Conservation (phyloP, 2,113 vertebrate species). For the Petromus typicus region DNA sequence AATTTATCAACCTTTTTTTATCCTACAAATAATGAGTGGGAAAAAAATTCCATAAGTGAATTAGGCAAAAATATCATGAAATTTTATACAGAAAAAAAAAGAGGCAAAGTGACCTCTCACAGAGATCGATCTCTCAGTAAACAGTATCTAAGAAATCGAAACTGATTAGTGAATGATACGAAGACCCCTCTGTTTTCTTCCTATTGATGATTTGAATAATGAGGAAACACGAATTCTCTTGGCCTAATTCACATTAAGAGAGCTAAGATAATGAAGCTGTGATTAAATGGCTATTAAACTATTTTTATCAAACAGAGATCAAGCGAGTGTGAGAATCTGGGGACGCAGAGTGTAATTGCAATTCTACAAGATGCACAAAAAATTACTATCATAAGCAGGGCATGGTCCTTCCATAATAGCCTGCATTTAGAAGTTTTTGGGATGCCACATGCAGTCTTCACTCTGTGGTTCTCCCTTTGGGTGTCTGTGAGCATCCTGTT, state of each 20-base stretch:
- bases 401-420: constrained; percentile 50
- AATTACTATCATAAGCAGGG: constrained; percentile 70
- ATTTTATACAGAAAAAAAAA: constrained; percentile 6
- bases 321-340: constrained; percentile 73
- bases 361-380: constrained; percentile 74
- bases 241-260: constrained; percentile 81
- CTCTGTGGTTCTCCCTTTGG: background rate
- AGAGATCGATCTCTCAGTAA: constrained; percentile 63
- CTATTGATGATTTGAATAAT: constrained; percentile 82
- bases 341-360: constrained; percentile 75
- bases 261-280: constrained; percentile 84
- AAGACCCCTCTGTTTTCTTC: constrained; percentile 70
- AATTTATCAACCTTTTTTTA: background rate
- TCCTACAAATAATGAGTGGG: constrained; percentile 14
- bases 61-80: constrained; percentile 41
- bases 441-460: constrained; percentile 35
- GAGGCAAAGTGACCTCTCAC: constrained; percentile 60
- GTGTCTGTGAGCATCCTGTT: background rate
- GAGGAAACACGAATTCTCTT: constrained; percentile 72
- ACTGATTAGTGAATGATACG: constrained; percentile 75
- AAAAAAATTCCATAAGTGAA: background rate
- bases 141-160: constrained; percentile 65
- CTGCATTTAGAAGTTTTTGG: constrained; percentile 63
- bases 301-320: constrained; percentile 81
- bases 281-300: constrained; percentile 82